Percentiles rank a stretch among this genome's conserved stretches.
These are phyloP conservation scores for Azorinus chamasolen DNA, from an alignment of 2,888 invertebrate species.

Conservation along the genomic window DNA sequence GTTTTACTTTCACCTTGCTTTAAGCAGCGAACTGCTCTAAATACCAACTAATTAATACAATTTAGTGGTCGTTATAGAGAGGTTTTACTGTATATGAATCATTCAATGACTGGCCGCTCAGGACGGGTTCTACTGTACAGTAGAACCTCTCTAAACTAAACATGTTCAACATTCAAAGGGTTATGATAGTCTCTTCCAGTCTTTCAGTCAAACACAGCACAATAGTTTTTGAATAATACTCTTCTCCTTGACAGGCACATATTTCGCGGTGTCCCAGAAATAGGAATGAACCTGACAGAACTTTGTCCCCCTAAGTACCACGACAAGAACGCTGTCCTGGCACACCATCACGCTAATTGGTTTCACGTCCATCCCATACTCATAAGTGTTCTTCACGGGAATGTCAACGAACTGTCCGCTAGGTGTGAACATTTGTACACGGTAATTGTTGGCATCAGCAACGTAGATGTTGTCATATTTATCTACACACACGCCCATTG, in stretches of 20 bases:
- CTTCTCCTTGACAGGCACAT: not conserved
- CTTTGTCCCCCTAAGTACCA: slow-evolving; percentile 70
- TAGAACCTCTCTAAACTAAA: no score
- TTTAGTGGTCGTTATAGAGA: no score
- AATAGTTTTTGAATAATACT: not conserved
- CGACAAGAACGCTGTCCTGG: slow-evolving; percentile 57
- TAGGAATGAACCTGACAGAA: slow-evolving; percentile 71
- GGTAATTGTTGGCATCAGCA: slow-evolving; percentile 79
- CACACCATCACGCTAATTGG: slow-evolving; percentile 69
- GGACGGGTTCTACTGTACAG: no score
- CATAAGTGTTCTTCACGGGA: slow-evolving; percentile 71
- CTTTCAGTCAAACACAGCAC: no score
- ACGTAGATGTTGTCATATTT: slow-evolving; percentile 76
- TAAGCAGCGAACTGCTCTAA: no score
- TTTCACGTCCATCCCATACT: slow-evolving; percentile 71
- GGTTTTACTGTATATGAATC: no score
- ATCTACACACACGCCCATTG: slow-evolving; percentile 79
- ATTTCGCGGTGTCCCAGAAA: slow-evolving; percentile 57
- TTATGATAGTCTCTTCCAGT: no score
- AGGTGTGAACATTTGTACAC: slow-evolving; percentile 77
- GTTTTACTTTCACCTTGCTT: no score
- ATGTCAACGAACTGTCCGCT: slow-evolving; percentile 68
- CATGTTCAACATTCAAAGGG: no score
- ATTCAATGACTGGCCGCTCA: no score
- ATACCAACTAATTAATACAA: no score